Conservation (phyloP, 2,888 invertebrate genomes). For the Zele albiditarsus region DNA sequence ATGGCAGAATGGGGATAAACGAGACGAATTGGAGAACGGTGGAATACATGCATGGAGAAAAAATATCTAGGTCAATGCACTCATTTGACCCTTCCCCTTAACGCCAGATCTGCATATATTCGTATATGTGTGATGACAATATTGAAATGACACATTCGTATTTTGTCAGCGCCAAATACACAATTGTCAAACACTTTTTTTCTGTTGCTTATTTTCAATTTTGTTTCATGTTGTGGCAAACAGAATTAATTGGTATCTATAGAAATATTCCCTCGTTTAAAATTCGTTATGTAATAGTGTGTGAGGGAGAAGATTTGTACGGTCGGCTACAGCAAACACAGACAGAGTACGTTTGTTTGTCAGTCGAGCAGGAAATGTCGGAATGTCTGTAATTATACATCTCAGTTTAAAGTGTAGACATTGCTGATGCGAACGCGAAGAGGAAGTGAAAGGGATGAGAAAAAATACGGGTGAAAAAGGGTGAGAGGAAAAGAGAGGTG, state of each 20-base stretch:
- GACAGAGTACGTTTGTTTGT: background rate
- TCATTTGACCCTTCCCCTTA: background rate
- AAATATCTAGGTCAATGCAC: background rate
- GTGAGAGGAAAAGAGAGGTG: background rate
- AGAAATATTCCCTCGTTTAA: background rate
- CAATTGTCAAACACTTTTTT: background rate
- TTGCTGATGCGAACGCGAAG: background rate
- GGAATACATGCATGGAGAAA: background rate
- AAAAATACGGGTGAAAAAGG: background rate
- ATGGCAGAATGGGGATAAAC: background rate
- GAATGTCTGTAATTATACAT: constrained; percentile 23
- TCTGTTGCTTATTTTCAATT: background rate
- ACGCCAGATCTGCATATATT: background rate
- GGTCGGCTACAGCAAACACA: background rate
- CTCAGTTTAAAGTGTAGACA: constrained; percentile 13
- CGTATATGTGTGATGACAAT: background rate
- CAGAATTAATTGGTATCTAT: background rate
- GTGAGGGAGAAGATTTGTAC: background rate
- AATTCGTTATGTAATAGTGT: background rate
- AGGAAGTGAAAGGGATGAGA: background rate
- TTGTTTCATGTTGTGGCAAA: background rate
- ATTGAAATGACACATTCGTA: background rate
- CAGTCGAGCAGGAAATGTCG: background rate
- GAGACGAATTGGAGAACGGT: background rate
- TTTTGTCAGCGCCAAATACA: background rate